Evolutionary conservation across 2,888 invertebrate genomes (phyloP).

Genomic region (Emmelina monodactyla): DNA sequence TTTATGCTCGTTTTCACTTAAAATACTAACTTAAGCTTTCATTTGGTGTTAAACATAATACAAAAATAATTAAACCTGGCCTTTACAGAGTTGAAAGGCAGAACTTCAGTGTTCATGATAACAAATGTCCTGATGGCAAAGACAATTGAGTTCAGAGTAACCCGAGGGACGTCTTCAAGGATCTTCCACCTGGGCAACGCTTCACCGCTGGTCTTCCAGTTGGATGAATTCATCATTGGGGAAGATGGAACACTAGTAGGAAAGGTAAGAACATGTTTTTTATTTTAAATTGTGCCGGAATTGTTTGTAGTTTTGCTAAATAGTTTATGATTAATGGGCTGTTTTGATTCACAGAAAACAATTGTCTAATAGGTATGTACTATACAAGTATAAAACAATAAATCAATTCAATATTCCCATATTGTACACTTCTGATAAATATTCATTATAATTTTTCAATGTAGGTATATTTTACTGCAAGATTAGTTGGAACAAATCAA

Average conservation of each 20-base stretch:
- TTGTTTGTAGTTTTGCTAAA: no score
- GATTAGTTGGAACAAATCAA: no score
- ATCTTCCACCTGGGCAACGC: constrained; percentile 60
- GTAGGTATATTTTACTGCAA: no score
- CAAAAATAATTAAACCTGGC: neutral
- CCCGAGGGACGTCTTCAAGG: constrained; percentile 48
- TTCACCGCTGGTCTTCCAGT: constrained; percentile 52
- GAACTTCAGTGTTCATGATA: constrained; percentile 59
- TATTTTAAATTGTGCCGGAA: no score
- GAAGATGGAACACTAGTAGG: constrained; percentile 52
- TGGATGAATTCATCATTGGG: constrained; percentile 52
- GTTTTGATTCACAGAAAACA: no score
- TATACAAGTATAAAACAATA: no score
- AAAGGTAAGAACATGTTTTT: constrained; percentile 42
- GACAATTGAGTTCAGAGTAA: constrained; percentile 60
- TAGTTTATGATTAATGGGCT: no score
- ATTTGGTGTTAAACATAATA: neutral
- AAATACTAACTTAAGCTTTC: neutral
- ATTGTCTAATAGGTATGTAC: no score
- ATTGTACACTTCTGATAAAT: no score
- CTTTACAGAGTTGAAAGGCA: constrained; percentile 48
- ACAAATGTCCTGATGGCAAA: constrained; percentile 57
- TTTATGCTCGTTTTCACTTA: neutral
- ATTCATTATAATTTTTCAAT: no score
- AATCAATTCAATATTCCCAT: no score